Base-by-base conservation (phyloP, 2,888 invertebrate species). In the Ecliptopera silaceata region DNA sequence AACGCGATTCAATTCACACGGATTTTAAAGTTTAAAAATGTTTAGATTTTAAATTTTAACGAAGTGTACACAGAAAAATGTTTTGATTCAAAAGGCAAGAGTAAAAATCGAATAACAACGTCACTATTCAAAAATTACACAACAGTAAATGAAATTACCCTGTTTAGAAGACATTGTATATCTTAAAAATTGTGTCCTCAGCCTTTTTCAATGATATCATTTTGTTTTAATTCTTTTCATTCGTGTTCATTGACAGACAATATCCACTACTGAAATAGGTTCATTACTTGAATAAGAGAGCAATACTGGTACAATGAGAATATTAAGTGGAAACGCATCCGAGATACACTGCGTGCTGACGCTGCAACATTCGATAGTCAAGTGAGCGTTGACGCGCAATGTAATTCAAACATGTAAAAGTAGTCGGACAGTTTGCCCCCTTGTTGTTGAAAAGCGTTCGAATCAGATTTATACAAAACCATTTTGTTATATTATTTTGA, bases 121-220 rank as follows among this genome's bases (percentile, higher is more conserved):
- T 59, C 63, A 70, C 81, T 80, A 80, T 82, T 65, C 70, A 80
- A 85, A n/a, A 84, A 80, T 76, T 82, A 86, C 83, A 74, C 86
- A 90, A 89, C 87, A 86, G 81, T 87, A 88, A 89, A 90, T 71
- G 64, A 90, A 87, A 84, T 83, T 89, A 90, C 90, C 90, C 90
- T 90, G 90, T 90, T 88, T 71, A 84, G 84, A 88, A 87, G 88
- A 90, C 90, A 88, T 90, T 91, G 90, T 91, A 90, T 89, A 88
- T 87, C 79, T 81, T 86, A 83, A 88, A 86, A 88, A 86, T 85
- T 86, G 84, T 82, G 84, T 86, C 91, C 89, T 90, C 91, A 90
- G 91, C 91, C 90, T 90, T 89, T 86, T 83, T 75, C 73, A 84
- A 88, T 91, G 90, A 91, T 91, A 91, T 89, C 77, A 72, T 78